These are phyloP conservation scores for Homalodisca vitripennis DNA, from an alignment of 1,140 invertebrate species.

Conservation along the genomic window DNA sequence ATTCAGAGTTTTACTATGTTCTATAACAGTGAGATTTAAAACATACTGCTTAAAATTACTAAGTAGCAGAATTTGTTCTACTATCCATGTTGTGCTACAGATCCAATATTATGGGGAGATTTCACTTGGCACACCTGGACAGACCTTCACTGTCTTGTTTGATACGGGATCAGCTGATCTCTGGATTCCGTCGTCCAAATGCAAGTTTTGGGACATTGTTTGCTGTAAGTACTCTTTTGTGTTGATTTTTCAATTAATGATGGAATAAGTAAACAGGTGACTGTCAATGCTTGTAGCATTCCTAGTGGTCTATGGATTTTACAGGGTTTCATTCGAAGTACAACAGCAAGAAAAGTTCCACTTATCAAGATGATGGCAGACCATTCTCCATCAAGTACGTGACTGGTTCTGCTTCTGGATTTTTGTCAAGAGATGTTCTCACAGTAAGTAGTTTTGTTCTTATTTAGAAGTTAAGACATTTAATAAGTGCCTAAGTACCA, in stretches of 20 bases:
- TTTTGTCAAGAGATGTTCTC: constrained; percentile 33
- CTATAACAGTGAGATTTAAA: too few relatives aligned
- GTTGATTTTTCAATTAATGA: too few relatives aligned
- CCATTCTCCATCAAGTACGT: constrained; percentile 30
- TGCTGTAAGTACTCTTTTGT: constrained; percentile 18
- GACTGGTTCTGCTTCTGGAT: constrained; percentile 34
- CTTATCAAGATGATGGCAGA: constrained; percentile 33
- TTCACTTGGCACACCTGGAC: constrained; percentile 31
- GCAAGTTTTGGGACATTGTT: constrained; percentile 14
- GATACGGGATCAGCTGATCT: constrained; percentile 35
- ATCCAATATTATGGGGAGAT: constrained; percentile 34
- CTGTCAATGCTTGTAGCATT: too few relatives aligned
- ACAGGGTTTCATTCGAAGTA: constrained; percentile 35
- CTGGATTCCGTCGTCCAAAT: constrained; percentile 33
- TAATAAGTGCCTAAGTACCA: too few relatives aligned
- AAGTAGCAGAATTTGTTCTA: too few relatives aligned
- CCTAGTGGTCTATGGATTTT: constrained; percentile 16
- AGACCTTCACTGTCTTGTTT: constrained; percentile 34
- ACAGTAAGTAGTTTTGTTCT: constrained; percentile 26
- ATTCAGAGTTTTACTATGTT: too few relatives aligned
- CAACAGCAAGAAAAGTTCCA: constrained; percentile 32
- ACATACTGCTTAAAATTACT: too few relatives aligned
- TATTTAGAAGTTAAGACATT: too few relatives aligned
- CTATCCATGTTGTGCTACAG: too few relatives aligned
- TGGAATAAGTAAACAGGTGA: too few relatives aligned